Evolutionary conservation across 2,888 invertebrate species (phyloP).

Genomic region (Acronicta leporina): DNA sequence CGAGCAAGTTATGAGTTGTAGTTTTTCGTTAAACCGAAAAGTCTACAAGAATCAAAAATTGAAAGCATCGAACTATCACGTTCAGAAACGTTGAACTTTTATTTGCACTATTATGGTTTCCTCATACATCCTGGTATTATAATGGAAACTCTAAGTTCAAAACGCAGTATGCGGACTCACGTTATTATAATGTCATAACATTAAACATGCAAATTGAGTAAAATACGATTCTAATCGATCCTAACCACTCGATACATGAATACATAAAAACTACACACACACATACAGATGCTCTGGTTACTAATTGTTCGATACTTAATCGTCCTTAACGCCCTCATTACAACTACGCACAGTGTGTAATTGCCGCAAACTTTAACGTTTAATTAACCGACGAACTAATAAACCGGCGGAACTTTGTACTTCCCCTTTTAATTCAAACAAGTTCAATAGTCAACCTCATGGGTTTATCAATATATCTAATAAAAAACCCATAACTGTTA

Average conservation of each 20-base stretch:
- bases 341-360: slow-evolving; percentile 42
- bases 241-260: slow-evolving; percentile 15
- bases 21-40: not conserved
- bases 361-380: slow-evolving; percentile 44
- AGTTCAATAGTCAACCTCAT: slow-evolving; percentile 55
- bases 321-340: slow-evolving; percentile 36
- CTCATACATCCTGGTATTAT: slow-evolving; percentile 24
- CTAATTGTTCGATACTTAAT: slow-evolving; percentile 52
- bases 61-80: slow-evolving; percentile 54
- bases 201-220: slow-evolving; percentile 49
- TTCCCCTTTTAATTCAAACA: slow-evolving; percentile 56
- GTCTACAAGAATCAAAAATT: slow-evolving; percentile 25
- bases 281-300: slow-evolving; percentile 16
- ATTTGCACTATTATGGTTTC: slow-evolving; percentile 41
- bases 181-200: slow-evolving; percentile 51
- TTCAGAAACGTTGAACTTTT: slow-evolving; percentile 49
- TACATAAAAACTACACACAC: slow-evolving; percentile 29
- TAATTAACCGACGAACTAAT: slow-evolving; percentile 48
- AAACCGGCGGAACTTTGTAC: slow-evolving; percentile 37
- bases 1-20: too few relatives aligned
- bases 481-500: slow-evolving; percentile 61
- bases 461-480: slow-evolving; percentile 42
- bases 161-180: slow-evolving; percentile 41
- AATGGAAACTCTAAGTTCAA: slow-evolving; percentile 35
- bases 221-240: slow-evolving; percentile 46